A percentile compares a stretch with the other conserved stretches of the same genome.
phyloP scores from a whole-genome alignment of 2,797 vertebrate genomes.

The Momotus momota region DNA sequence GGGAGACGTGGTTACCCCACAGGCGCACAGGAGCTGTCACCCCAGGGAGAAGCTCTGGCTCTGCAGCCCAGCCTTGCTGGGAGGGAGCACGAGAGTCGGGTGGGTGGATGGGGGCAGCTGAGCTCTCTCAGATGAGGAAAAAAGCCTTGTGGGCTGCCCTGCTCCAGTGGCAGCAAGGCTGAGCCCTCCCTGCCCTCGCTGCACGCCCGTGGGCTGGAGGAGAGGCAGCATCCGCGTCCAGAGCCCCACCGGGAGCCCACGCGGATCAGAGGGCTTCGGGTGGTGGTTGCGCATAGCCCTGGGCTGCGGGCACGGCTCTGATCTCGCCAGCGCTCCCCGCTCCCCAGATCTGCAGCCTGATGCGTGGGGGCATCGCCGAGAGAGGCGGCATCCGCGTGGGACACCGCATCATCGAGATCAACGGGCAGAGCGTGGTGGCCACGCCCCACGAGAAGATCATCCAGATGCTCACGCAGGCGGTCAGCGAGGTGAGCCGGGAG shows the following conservation, averaged over 20 bases:
- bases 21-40: no score
- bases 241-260: accelerated
- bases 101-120: neutral
- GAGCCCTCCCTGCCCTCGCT: neutral
- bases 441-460: slow-evolving; percentile 92
- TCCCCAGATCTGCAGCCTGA: slow-evolving; percentile 95
- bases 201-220: accelerated
- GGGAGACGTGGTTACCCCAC: no score
- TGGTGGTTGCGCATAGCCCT: accelerated
- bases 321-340: accelerated
- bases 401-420: slow-evolving; percentile 98
- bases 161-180: accelerated
- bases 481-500: slow-evolving; percentile 84
- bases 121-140: neutral
- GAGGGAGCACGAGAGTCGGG: accelerated
- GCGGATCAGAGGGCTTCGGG: neutral
- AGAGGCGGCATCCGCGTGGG: slow-evolving; percentile 94
- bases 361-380: slow-evolving; percentile 94
- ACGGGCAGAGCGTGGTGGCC: slow-evolving; percentile 95
- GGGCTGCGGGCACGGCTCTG: neutral
- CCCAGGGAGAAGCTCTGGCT: neutral
- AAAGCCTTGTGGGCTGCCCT: neutral
- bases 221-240: neutral
- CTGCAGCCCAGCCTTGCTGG: neutral
- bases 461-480: slow-evolving; percentile 88